phyloP scores from a whole-genome alignment of 2,797 vertebrate species.

The Megaceryle alcyon region DNA sequence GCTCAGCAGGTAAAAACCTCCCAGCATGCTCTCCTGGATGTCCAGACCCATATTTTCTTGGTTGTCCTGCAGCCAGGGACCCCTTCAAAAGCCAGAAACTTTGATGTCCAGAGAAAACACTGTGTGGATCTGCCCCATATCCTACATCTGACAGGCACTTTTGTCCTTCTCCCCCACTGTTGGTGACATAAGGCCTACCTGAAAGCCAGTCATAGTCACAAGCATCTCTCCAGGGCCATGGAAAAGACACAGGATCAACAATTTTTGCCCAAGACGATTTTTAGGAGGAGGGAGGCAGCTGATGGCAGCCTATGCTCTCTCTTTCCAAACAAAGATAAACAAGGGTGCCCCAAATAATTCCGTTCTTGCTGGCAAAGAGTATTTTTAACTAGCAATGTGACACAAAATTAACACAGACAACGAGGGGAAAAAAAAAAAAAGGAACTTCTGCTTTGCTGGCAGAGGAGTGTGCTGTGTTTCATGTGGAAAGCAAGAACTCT shows the following conservation, averaged over 20 bases:
- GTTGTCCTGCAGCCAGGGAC: not conserved
- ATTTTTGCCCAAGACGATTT: not conserved
- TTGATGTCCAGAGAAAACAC: not conserved
- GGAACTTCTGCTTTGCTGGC: not conserved
- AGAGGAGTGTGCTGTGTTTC: not conserved
- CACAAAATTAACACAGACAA: not conserved
- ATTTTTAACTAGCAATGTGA: constrained; percentile 41
- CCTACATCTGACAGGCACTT: not conserved
- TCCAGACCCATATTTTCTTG: not conserved
- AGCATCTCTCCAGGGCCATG: not conserved
- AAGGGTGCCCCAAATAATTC: constrained; percentile 60
- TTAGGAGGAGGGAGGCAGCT: not conserved
- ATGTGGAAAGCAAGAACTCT: not conserved
- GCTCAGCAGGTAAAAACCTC: not conserved
- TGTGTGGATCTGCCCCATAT: not conserved
- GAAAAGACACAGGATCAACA: not conserved
- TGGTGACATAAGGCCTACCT: not conserved
- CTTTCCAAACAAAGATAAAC: constrained; percentile 63
- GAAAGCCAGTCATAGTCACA: not conserved
- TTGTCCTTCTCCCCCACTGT: not conserved
- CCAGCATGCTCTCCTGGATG: not conserved
- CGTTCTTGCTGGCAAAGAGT: constrained; percentile 33
- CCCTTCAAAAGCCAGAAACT: not conserved
- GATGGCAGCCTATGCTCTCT: not conserved
- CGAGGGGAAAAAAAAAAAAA: not conserved